A percentile compares a stretch with the other conserved stretches of the same genome.
Conservation (phyloP, 2,888 invertebrate species). For the Euzetes globulus region DNA sequence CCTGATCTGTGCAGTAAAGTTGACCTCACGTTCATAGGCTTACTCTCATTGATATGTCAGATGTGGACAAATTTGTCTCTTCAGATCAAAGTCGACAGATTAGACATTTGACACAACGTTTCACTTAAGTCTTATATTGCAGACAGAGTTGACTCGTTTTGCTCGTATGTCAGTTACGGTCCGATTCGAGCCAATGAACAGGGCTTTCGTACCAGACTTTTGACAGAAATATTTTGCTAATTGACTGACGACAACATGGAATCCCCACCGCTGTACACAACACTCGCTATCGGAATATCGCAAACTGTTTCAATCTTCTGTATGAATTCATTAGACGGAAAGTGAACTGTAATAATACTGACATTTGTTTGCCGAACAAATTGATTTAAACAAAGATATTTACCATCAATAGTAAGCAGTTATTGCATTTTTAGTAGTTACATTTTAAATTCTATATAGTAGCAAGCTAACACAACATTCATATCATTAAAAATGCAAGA, state of each 20-base stretch:
- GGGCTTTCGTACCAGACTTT: neutral
- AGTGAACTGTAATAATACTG: neutral
- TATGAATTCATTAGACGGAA: neutral
- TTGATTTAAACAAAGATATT: conserved; percentile 14
- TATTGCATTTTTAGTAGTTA: neutral
- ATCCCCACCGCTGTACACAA: no score
- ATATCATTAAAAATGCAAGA: no score
- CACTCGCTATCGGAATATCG: no score
- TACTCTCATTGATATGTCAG: conserved; percentile 25
- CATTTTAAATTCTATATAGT: no score
- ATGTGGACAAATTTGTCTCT: conserved; percentile 22
- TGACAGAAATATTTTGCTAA: neutral
- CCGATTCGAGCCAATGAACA: neutral
- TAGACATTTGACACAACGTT: conserved; percentile 5
- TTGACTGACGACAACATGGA: neutral
- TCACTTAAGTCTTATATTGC: neutral
- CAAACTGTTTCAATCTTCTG: neutral
- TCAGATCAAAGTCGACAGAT: conserved; percentile 13
- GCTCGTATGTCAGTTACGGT: conserved; percentile 1
- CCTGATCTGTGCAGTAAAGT: neutral
- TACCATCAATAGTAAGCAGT: neutral
- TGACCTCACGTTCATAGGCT: conserved; percentile 28
- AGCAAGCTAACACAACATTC: no score
- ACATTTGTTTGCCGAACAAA: neutral
- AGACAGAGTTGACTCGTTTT: neutral